Percentiles rank a stretch among this genome's conserved stretches.
Conservation (phyloP, 2,113 vertebrate species). For the Stercorarius parasiticus region DNA sequence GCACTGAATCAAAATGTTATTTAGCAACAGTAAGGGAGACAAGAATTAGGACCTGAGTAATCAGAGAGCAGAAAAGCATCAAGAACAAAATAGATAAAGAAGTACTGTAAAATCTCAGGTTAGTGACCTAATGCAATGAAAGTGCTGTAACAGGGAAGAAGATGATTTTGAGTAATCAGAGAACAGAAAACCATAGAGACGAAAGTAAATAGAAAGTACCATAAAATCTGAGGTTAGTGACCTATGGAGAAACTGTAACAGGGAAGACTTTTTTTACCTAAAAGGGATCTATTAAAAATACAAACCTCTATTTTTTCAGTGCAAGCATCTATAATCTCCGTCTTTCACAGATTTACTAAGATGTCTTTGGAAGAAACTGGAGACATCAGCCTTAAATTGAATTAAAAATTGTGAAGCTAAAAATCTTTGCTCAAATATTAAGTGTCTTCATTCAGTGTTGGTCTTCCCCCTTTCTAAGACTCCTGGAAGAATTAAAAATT, state of each 20-base stretch:
- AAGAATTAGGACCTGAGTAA: neutral
- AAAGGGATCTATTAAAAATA: neutral
- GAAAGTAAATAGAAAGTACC: neutral
- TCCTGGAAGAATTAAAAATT: neutral
- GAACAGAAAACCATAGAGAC: neutral
- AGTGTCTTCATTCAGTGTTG: neutral
- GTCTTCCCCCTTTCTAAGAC: neutral
- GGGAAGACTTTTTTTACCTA: neutral
- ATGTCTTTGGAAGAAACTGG: neutral
- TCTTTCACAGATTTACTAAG: neutral
- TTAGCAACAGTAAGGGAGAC: neutral
- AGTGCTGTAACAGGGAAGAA: neutral
- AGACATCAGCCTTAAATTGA: neutral
- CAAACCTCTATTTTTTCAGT: neutral
- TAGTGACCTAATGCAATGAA: neutral
- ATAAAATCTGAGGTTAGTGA: neutral
- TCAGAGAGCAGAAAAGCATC: neutral
- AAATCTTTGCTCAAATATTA: neutral
- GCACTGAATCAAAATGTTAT: neutral
- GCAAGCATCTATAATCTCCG: neutral
- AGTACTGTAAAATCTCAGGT: neutral
- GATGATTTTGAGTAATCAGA: neutral
- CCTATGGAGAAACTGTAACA: neutral
- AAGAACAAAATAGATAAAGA: neutral
- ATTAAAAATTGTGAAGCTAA: neutral